These are phyloP conservation scores for Drosophila nannoptera DNA, from an alignment of 1,140 invertebrate species.

Conservation along the genomic window DNA sequence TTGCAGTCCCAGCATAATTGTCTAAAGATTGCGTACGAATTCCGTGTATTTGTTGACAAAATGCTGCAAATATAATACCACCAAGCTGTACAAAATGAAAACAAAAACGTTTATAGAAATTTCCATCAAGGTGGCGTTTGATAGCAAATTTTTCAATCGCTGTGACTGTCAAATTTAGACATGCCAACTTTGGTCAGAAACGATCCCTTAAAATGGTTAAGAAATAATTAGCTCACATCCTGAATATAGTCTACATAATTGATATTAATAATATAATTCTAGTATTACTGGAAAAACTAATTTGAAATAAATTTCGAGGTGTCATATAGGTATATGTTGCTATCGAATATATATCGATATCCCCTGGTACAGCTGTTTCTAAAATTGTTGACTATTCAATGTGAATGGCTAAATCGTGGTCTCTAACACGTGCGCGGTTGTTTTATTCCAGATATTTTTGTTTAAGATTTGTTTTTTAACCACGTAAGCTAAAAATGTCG, in stretches of 20 bases:
- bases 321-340: not conserved
- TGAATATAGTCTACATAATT: not conserved
- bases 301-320: not conserved
- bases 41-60: constrained; percentile 66
- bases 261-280: no score
- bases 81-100: constrained; percentile 61
- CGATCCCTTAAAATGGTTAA: not conserved
- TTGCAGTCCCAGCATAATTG: constrained; percentile 66
- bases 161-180: constrained; percentile 23
- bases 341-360: constrained; percentile 37
- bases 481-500: constrained; percentile 81
- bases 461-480: constrained; percentile 13
- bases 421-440: constrained; percentile 60
- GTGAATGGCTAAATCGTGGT: constrained; percentile 29
- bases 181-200: constrained; percentile 6
- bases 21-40: constrained; percentile 49
- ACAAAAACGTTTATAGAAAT: constrained; percentile 70
- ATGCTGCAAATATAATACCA: constrained; percentile 64
- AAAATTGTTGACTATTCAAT: not conserved
- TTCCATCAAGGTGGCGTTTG: constrained; percentile 61
- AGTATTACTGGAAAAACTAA: no score
- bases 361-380: not conserved
- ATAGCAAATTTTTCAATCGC: not conserved
- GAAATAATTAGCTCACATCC: not conserved
- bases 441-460: constrained; percentile 33